Base-by-base conservation (phyloP, 2,888 invertebrate species). In the Capitulum mitella region DNA sequence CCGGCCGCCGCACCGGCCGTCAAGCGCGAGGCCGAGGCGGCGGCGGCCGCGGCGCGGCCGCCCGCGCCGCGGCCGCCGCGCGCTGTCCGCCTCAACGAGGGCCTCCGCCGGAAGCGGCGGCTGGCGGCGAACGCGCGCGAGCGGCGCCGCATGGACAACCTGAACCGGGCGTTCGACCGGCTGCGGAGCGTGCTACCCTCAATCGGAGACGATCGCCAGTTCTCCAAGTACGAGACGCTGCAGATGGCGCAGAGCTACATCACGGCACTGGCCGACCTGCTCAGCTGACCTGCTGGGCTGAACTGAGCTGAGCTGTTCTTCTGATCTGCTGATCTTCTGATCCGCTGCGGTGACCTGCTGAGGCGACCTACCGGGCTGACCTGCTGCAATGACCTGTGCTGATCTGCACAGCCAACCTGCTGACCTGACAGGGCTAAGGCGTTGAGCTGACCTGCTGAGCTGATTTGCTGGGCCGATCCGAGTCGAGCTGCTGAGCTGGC, bases 231-330 rank as follows among this genome's bases (percentile, higher is more conserved):
- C 86, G 97, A 97, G 86, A 97, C 97, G 0, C 89, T 97, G 1
- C 97, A 97, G 87, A 97, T 97, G 97, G 97, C 97, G 0, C 97
- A 97, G 85, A 95, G 94, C 0, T 97, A 97, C 86, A 97, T 97
- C 83, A 89, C 92, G 3, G 96, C 96, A 0, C 87, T 97, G 8
- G 93, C 93, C 84, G 97, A 97, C 85, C 87, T 97, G 0, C 87
- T 97, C 78, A 91, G 26, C 40, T 70, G 70, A 70, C 10, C 64
- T 64, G 64, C 19, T 64, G 34, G 32, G 32, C 32, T 61, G 61
- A 58, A 0, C 58, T 61, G 61, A 58, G 58, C 61, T 61, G 14
- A 61, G 61, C 32, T 61, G 61, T 16, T 2, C 32, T 22, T 16
- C 22, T 64, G 64, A 64, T n/a, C n/a, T n/a, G n/a, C 12, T 61